Evolutionary conservation across 1,140 invertebrate genomes (phyloP), one percentile per base, ranked within the genome.

Genomic region (Oncopodura yosiiana): DNA sequence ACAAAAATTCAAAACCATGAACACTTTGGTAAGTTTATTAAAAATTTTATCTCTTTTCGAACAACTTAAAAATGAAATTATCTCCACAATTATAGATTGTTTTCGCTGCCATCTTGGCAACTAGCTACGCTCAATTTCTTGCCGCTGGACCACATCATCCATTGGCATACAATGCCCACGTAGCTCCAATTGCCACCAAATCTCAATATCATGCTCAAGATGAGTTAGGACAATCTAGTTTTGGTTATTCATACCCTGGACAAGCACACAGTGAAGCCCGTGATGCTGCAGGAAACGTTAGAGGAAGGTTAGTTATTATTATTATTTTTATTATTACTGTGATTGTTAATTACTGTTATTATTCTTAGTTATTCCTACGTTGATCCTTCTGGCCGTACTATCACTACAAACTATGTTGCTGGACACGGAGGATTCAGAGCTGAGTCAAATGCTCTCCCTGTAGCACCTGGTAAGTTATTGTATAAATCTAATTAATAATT

Each of bases 161-260:
- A n/a, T n/a, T n/a, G n/a, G n/a, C n/a, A n/a, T n/a, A n/a, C n/a
- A n/a, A n/a, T n/a, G n/a, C 12, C 18, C 18, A 41, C 24, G 23
- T 23, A 8, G 19, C 21, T 5, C 30, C 46, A 19, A 32, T 30
- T 37, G 46, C 32, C 46, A 49, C 46, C 46, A 49, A 49, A 32
- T 36, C 46, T 16, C 46, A 49, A 32, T 78, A 77, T 72, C 76
- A 78, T 65, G 70, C 75, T 56, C 69, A 76, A 61, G 75, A 80
- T 66, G 65, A 73, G 59, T 68, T 74, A n/a, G 76, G 76, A 27
- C 73, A 75, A 60, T 75, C 73, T 58, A 65, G 71, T 63, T 77
- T 77, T 68, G 75, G 75, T 58, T 74, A 76, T 58, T 69, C 72
- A 58, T 73, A 76, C 66, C 71, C 74, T 32, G 71, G 71, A 69